Base-by-base conservation (phyloP, 2,888 invertebrate genomes). In the Blastobasis lacticolella region DNA sequence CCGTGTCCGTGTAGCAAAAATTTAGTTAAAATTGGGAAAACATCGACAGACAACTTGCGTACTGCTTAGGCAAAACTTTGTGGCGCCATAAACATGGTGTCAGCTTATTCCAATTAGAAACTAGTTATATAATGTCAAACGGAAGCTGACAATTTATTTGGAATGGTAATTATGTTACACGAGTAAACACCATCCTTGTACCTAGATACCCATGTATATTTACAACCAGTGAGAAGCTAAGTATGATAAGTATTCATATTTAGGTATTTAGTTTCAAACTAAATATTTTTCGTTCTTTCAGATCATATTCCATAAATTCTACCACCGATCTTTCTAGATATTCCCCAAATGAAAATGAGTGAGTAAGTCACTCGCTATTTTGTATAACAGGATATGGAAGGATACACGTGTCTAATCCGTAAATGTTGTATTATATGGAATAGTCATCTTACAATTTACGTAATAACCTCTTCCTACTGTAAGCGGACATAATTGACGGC, bases 401-500 rank as follows among this genome's bases (percentile, higher is more conserved):
- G 23, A 23, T 23, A 3, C 42, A 6, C n/a, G 10, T 10, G 42
- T 5, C 9, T 42, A 42, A 9, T n/a, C n/a, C 10, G 42, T n/a
- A 42, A n/a, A n/a, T 42, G 9, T 42, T 10, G 10, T 23, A 7
- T 10, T 45, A 7, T 45, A 45, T 45, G 10, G 10, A 23, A 10
- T 45, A 45, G 23, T 23, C 23, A 2, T 23, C 23, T 23, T 23
- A 23, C 23, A 23, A 23, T 23, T 23, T 23, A 23, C 23, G 23
- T 23, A 23, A 23, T 23, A 23, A 23, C 23, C 23, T 23, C 23
- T 23, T 23, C 23, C 23, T 23, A 23, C 23, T 23, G 23, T 23
- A 23, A 23, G 23, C 23, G 10, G 8, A 36, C 10, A 44, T 52
- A 52, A 52, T 52, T 49, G 52, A 43, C 44, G 49, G 44, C 38